A percentile compares a stretch with the other conserved stretches of the same genome.
phyloP scores from a whole-genome alignment of 1,140 invertebrate genomes.

The Brachionus calyciflorus region DNA sequence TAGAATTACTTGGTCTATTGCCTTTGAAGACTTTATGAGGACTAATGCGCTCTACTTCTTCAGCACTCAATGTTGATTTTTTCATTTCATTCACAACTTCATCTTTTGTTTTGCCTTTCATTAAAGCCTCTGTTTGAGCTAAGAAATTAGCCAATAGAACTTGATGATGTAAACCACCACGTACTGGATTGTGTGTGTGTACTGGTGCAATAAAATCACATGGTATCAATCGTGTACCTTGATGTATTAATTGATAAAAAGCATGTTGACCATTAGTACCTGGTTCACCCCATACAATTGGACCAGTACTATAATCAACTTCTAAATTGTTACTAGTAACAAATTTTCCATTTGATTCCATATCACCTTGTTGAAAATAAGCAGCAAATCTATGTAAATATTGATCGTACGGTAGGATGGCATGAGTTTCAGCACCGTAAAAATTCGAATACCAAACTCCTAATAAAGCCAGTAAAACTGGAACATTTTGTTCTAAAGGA shows the following conservation, averaged over 20 bases:
- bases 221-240: conserved; percentile 77
- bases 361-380: conserved; percentile 99
- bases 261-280: conserved; percentile 92
- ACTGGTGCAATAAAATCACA: conserved; percentile 94
- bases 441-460: conserved; percentile 97
- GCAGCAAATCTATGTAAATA: conserved; percentile 97
- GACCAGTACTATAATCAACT: conserved; percentile 82
- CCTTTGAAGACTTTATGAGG: conserved; percentile 96
- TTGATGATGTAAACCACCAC: conserved; percentile 70
- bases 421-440: conserved; percentile 88
- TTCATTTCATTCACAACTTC: conserved; percentile 56
- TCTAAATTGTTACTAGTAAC: conserved; percentile 71
- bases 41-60: conserved; percentile 71
- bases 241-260: conserved; percentile 61
- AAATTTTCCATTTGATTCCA: conserved; percentile 99
- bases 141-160: conserved; percentile 90
- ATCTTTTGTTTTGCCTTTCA: conserved; percentile 61
- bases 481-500: conserved; percentile 91
- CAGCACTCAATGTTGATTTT: conserved; percentile 54
- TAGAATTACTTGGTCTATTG: conserved; percentile 94
- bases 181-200: conserved; percentile 85
- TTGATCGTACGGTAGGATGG: conserved; percentile 89
- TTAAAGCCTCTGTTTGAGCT: conserved; percentile 83
- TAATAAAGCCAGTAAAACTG: conserved; percentile 85
- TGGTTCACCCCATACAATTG: conserved; percentile 91